Evolutionary conservation across 1,140 invertebrate genomes (phyloP).

Genomic region (Copidosoma floridanum): DNA sequence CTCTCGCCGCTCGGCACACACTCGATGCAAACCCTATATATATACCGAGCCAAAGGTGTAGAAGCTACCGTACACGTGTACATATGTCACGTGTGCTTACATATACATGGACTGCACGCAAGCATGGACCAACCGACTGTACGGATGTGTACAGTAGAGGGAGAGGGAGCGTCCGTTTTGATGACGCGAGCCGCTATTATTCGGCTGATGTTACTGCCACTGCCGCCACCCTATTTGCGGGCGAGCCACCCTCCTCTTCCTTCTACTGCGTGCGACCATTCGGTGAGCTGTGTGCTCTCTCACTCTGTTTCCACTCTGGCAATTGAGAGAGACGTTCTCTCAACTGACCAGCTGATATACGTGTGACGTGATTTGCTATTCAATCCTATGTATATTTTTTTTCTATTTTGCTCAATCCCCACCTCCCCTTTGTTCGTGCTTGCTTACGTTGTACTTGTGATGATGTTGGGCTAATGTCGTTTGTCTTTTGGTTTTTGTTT

Average conservation of each 20-base stretch:
- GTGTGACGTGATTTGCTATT: too few species aligned
- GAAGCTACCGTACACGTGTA: slow-evolving; percentile 22
- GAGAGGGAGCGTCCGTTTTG: background rate
- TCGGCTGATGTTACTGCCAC: slow-evolving; percentile 1
- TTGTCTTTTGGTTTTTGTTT: too few species aligned
- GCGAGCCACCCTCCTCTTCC: background rate
- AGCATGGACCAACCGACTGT: slow-evolving; percentile 22
- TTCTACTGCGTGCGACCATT: too few species aligned
- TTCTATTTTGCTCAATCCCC: too few species aligned
- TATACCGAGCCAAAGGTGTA: background rate
- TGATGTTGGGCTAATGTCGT: too few species aligned
- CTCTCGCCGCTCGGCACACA: background rate
- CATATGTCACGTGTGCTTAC: slow-evolving; percentile 19
- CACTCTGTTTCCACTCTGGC: slow-evolving; percentile 1
- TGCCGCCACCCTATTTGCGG: background rate
- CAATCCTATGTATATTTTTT: too few species aligned
- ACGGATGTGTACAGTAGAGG: slow-evolving; percentile 1
- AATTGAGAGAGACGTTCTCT: too few species aligned
- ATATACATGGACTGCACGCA: too few species aligned
- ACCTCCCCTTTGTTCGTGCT: too few species aligned
- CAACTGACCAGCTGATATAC: too few species aligned
- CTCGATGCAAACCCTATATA: background rate
- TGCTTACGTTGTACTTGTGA: too few species aligned
- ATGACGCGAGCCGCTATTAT: slow-evolving; percentile 16
- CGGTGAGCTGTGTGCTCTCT: too few species aligned